Percentiles rank a stretch among this genome's conserved stretches.
phyloP scores from a whole-genome alignment of 2,113 vertebrate genomes.

The Pedetes capensis region DNA sequence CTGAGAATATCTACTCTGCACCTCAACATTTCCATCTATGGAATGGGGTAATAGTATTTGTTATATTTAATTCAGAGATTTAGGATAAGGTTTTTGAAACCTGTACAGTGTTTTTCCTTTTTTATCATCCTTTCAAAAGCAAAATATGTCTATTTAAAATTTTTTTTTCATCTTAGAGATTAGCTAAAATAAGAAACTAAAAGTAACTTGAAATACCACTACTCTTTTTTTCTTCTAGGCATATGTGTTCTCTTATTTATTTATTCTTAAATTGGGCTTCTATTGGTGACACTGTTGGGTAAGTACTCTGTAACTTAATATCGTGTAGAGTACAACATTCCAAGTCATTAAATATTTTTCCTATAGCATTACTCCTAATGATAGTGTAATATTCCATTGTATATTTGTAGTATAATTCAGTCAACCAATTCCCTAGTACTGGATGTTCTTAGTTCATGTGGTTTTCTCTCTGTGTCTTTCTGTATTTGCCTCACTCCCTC shows the following conservation, averaged over 20 bases:
- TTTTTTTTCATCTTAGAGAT: neutral
- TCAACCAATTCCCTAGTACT: neutral
- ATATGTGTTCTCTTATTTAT: neutral
- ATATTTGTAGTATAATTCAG: neutral
- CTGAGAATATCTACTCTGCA: neutral
- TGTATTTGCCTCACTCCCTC: accelerated
- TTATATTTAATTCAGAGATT: neutral
- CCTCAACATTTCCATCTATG: neutral
- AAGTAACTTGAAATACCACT: neutral
- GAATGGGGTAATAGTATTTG: neutral
- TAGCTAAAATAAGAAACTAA: slow-evolving; percentile 37
- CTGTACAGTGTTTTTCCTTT: neutral
- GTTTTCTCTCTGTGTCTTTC: neutral
- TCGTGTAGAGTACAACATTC: neutral
- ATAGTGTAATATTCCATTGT: neutral
- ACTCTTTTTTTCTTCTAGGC: neutral
- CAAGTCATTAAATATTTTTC: neutral
- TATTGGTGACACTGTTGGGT: neutral
- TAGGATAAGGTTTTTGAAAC: neutral
- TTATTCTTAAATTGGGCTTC: neutral
- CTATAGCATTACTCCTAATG: neutral
- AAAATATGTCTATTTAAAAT: neutral
- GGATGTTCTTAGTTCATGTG: neutral
- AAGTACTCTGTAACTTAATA: slow-evolving; percentile 1
- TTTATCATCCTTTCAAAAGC: neutral